phyloP scores from a whole-genome alignment of 2,797 vertebrate genomes.

The Pagetopsis macropterus region DNA sequence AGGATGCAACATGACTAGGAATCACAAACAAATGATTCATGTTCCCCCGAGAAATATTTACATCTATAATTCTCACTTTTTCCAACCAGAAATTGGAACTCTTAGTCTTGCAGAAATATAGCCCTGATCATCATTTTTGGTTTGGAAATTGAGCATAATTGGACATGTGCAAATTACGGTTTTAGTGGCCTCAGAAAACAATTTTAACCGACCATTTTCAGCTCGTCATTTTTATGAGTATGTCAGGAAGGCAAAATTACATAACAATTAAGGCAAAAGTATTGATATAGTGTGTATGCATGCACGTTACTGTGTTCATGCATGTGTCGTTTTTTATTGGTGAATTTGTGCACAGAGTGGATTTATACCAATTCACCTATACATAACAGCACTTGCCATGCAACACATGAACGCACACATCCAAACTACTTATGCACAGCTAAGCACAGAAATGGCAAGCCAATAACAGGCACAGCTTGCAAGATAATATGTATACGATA shows the following conservation, averaged over 20 bases:
- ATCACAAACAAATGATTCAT: background rate
- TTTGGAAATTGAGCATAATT: slow-evolving; percentile 16
- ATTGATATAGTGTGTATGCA: background rate
- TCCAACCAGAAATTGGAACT: background rate
- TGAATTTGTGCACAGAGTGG: slow-evolving; percentile 15
- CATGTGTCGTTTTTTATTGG: slow-evolving; percentile 17
- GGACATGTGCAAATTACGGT: slow-evolving; percentile 9
- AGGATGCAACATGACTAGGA: background rate
- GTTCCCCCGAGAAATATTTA: background rate
- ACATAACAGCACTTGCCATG: slow-evolving; percentile 12
- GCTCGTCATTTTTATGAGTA: slow-evolving; percentile 12
- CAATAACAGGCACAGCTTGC: slow-evolving; percentile 52
- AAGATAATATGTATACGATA: slow-evolving; percentile 41
- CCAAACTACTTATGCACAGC: slow-evolving; percentile 10
- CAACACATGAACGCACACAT: slow-evolving; percentile 37
- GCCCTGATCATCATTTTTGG: background rate
- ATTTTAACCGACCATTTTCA: slow-evolving; percentile 19
- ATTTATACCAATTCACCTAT: slow-evolving; percentile 23
- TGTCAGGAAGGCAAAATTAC: slow-evolving; percentile 20
- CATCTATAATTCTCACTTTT: background rate
- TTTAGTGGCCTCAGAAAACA: background rate
- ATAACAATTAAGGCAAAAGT: slow-evolving; percentile 43
- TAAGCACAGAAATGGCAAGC: slow-evolving; percentile 36
- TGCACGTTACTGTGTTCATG: slow-evolving; percentile 18
- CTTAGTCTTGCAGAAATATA: background rate